Evolutionary conservation across 64 coral and sea anemone genomes (phyloP).

Genomic region (Pachyseris speciosa): DNA sequence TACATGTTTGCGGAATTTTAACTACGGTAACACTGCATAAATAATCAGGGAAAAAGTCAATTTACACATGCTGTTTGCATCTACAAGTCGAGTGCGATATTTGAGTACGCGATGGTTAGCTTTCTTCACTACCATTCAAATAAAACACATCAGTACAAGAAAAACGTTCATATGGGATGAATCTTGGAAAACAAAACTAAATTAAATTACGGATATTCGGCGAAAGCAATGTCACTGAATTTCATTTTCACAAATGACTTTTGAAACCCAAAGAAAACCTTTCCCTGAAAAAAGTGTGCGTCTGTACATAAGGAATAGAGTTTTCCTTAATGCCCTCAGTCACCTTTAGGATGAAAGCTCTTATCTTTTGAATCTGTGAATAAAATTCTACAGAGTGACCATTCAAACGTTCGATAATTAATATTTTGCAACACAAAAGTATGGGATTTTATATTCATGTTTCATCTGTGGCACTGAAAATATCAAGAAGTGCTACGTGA

Average conservation of each 20-base stretch:
- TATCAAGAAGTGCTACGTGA: background rate
- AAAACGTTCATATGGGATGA: background rate
- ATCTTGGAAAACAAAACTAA: background rate
- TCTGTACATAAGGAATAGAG: background rate
- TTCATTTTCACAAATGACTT: background rate
- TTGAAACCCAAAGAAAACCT: background rate
- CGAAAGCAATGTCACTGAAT: background rate
- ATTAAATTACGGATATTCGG: background rate
- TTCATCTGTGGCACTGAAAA: background rate
- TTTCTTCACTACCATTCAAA: background rate
- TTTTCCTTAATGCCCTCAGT: background rate
- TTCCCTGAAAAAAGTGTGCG: background rate
- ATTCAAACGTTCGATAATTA: background rate
- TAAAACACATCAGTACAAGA: background rate
- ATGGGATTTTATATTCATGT: background rate
- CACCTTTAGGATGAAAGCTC: background rate
- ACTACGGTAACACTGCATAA: slow-evolving; percentile 7
- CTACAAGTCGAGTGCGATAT: background rate
- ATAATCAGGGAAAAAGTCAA: slow-evolving; percentile 9
- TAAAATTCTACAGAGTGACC: background rate
- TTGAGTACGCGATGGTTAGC: background rate
- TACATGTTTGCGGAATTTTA: slow-evolving; percentile 22
- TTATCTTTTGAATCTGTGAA: slow-evolving; percentile 3
- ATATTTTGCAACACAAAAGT: background rate
- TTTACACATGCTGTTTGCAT: background rate